A percentile compares a stretch with the other conserved stretches of the same genome.
These are phyloP conservation scores for Emydocephalus ijimae DNA, from an alignment of 2,113 vertebrate species.

Conservation along the genomic window DNA sequence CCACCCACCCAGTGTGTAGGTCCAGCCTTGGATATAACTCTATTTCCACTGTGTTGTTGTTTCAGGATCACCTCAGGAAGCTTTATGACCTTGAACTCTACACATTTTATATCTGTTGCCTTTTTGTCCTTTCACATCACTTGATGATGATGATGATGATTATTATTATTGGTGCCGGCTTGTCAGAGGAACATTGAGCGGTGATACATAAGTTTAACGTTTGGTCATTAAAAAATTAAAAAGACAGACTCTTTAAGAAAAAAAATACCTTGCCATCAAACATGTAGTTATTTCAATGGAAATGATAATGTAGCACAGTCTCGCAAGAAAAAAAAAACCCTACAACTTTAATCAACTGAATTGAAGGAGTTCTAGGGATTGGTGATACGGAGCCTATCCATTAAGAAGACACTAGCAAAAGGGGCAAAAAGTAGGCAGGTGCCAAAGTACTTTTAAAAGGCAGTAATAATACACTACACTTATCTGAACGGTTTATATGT, in stretches of 20 bases:
- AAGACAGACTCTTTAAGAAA: conserved; percentile 38
- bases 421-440: conserved; percentile 41
- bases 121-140: conserved; percentile 47
- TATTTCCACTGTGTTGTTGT: conserved; percentile 64
- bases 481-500: conserved; percentile 43
- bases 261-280: conserved; percentile 58
- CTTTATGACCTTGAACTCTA: conserved; percentile 63
- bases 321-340: neutral
- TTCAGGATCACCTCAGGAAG: conserved; percentile 86
- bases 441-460: conserved; percentile 59
- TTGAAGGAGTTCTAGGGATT: neutral
- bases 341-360: conserved; percentile 26
- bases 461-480: neutral
- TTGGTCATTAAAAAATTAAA: conserved; percentile 9
- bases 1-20: neutral
- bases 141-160: conserved; percentile 16
- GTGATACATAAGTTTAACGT: conserved; percentile 25
- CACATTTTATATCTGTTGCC: conserved; percentile 58
- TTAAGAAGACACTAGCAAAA: conserved; percentile 27
- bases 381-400: conserved; percentile 1
- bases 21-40: neutral
- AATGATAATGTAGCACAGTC: conserved; percentile 56
- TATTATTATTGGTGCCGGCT: conserved; percentile 66
- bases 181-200: conserved; percentile 43
- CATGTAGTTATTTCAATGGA: conserved; percentile 57